Evolutionary conservation across 64 coral and sea anemone genomes (phyloP).

Genomic region (Porites lutea): DNA sequence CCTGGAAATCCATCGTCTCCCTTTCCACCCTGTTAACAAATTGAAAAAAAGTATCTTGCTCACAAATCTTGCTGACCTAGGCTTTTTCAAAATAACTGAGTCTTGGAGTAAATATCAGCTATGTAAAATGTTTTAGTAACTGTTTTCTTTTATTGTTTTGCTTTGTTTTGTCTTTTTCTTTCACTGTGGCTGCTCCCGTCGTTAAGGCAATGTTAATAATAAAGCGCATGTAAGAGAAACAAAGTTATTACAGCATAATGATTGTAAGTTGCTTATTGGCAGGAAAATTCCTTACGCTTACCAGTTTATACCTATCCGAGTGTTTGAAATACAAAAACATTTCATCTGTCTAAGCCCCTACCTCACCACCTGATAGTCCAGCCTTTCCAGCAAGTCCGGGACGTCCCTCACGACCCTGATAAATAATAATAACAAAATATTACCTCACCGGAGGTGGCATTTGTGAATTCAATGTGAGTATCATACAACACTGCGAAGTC

Average conservation of each 20-base stretch:
- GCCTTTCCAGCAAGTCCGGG: neutral
- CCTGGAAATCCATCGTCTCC: constrained; percentile 25
- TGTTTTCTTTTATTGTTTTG: too few species aligned
- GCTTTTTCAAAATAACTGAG: too few species aligned
- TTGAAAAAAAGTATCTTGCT: neutral
- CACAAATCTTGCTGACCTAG: neutral
- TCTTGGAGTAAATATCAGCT: too few species aligned
- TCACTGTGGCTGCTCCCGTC: too few species aligned
- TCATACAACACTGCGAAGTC: too few species aligned
- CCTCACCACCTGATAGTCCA: neutral
- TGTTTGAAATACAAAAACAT: neutral
- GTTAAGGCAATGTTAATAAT: neutral
- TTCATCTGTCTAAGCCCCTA: neutral
- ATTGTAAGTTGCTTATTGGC: too few species aligned
- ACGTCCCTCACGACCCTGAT: constrained; percentile 11
- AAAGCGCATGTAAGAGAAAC: neutral
- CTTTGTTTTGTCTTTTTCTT: too few species aligned
- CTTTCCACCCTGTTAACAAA: constrained; percentile 20
- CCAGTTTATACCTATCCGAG: too few species aligned
- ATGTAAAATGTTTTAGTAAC: too few species aligned
- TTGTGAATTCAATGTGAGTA: too few species aligned
- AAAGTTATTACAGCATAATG: neutral
- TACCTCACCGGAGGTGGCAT: too few species aligned
- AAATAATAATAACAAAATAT: neutral
- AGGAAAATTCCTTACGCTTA: too few species aligned